These are phyloP conservation scores for Ranitomeya variabilis DNA, from an alignment of 2,113 vertebrate genomes.

Conservation along the genomic window DNA sequence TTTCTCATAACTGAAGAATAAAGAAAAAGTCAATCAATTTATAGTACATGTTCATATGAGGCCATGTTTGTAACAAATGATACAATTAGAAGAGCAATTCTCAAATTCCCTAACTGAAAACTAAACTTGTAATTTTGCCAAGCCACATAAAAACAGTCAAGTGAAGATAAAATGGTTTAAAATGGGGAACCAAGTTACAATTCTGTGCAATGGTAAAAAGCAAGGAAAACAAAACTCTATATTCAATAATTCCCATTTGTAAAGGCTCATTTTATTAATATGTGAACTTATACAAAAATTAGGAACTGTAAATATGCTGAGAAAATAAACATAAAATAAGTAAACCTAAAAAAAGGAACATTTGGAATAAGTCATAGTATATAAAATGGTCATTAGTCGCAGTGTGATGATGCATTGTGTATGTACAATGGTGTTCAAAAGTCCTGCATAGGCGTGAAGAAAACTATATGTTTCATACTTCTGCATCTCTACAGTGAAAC, in stretches of 20 bases:
- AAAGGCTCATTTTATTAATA: background rate
- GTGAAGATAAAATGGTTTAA: background rate
- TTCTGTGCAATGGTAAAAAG: background rate
- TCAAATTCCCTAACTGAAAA: conserved; percentile 3
- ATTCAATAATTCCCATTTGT: background rate
- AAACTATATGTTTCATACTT: too few species aligned
- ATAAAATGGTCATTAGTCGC: too few species aligned
- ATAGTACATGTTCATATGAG: background rate
- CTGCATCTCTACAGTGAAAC: too few species aligned
- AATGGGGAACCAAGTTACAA: conserved; percentile 7
- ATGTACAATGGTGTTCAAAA: too few species aligned
- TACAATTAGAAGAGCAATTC: background rate
- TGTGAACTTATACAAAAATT: too few species aligned
- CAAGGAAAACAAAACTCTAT: background rate
- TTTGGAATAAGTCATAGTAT: too few species aligned
- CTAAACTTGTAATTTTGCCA: conserved; percentile 5
- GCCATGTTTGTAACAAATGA: background rate
- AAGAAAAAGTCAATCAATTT: background rate
- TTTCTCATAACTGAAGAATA: background rate
- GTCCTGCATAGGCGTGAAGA: too few species aligned
- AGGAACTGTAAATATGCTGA: background rate
- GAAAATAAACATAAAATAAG: background rate
- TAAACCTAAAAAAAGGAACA: too few species aligned
- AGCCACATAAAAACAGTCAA: conserved; percentile 29
- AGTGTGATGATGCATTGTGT: too few species aligned